Evolutionary conservation across 1,140 invertebrate species (phyloP), one percentile per base, ranked within the genome.

Genomic region (Carposina sasakii): DNA sequence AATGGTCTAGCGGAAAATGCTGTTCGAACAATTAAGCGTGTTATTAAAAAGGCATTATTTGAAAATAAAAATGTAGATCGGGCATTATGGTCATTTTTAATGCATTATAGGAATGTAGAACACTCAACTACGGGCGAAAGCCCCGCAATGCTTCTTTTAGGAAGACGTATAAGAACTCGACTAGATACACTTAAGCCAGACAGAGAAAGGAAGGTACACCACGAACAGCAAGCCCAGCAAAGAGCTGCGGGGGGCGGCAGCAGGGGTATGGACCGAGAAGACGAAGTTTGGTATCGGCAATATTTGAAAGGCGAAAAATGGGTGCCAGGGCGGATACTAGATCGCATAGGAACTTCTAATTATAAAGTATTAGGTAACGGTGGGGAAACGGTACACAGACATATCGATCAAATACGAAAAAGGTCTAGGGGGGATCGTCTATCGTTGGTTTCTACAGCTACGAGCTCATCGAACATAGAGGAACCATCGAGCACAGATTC

Each of bases 241-340:
- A n/a, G n/a, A n/a, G n/a, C n/a, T n/a, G n/a, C n/a, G n/a, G n/a
- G n/a, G n/a, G n/a, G n/a, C n/a, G n/a, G n/a, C n/a, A n/a, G n/a
- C n/a, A 39, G 36, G 21, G 5, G 6, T 6, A 3, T 41, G 8
- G 13, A 24, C 13, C 2, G 3, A 23, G 21, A 15, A 23, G 12
- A 41, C 8, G 39, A 41, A 13, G n/a, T 41, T 10, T 41, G 39
- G 39, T 41, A 23, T 13, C 4, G 19, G 12, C 16, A 15, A 41
- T 39, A 19, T n/a, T 19, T 39, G 17, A 41, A 41, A 24, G 39
- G 39, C 21, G 39, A 41, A 13, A 41, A 41, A 9, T 41, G 39
- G 39, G 3, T 24, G 2, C 39, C 39, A 12, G 39, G 39, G 2
- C 19, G 20, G 6, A 13, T 41, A 20, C 12, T 41, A 9, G 21